A percentile compares a stretch with the other conserved stretches of the same genome.
phyloP scores from a whole-genome alignment of 2,113 vertebrate genomes.

The Eubucco bourcierii region DNA sequence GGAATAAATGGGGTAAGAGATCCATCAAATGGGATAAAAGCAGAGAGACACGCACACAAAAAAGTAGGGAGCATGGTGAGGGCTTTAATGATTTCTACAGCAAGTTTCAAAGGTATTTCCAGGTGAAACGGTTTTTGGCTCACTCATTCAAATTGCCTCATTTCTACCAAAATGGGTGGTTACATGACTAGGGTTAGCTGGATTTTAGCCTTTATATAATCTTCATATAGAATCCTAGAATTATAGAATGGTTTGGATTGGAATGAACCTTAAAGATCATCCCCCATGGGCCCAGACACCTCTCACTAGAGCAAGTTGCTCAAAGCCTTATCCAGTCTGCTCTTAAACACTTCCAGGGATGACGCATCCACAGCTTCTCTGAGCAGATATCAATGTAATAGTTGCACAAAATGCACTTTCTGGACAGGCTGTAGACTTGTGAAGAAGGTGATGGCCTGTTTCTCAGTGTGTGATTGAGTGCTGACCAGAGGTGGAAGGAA shows the following conservation, averaged over 20 bases:
- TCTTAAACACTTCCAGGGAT: too few species aligned
- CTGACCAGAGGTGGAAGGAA: background rate
- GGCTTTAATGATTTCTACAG: background rate
- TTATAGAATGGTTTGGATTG: too few species aligned
- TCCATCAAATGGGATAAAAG: background rate
- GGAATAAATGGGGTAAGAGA: background rate
- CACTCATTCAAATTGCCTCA: background rate
- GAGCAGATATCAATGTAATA: background rate
- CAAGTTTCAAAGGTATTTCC: background rate
- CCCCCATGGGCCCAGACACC: too few species aligned
- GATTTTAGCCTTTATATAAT: slow-evolving; percentile 18
- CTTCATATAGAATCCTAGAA: background rate
- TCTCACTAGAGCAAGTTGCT: too few species aligned
- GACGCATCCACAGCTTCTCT: too few species aligned
- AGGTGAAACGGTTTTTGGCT: background rate
- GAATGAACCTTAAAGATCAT: too few species aligned
- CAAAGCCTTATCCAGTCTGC: too few species aligned
- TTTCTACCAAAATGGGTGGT: slow-evolving; percentile 13
- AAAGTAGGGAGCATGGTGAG: background rate
- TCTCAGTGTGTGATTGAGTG: background rate
- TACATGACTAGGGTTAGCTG: background rate
- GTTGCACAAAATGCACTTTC: background rate
- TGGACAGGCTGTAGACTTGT: rapidly evolving
- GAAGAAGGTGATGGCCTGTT: background rate
- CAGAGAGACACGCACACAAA: background rate